Base-by-base conservation (phyloP, 2,888 invertebrate genomes). In the Marasmarcha lunaedactyla region DNA sequence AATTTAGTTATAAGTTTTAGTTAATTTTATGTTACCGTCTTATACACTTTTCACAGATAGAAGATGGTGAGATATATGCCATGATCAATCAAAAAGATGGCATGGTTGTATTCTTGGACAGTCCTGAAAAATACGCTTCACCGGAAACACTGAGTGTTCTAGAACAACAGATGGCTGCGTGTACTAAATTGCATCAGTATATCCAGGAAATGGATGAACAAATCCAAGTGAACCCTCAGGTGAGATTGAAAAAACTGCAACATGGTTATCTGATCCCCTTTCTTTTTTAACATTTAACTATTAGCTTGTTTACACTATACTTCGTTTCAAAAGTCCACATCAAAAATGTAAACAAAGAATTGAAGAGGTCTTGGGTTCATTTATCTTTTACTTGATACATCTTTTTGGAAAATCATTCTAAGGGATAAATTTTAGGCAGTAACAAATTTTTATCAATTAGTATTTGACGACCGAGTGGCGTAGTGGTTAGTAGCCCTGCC, bases 41-140 rank as follows among this genome's bases (percentile, higher is more conserved):
- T n/a, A n/a, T 20, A 7, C 20, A 7, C 20, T 20, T 36, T 44
- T 55, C 55, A 25, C 55, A 97, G 96, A 98, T 98, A 59, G 96
- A 97, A 79, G 95, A 96, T 67, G 93, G 94, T 40, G 96, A 97
- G 84, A 98, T 98, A 54, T 97, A 92, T 81, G 98, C 98, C 15
- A 93, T 94, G 57, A 97, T 98, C 50, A 97, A 97, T 81, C 95
- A 97, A 79, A 95, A 94, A 71, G 97, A 98, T 77, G 97, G 98
- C 10, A 98, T 98, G 97, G 97, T 98, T 11, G 88, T 95, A 39
- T 98, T 98, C 68, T 89, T 94, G 53, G 97, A 98, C 61, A 95
- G 94, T 70, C 97, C 97, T 7, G 97, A 97, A 66, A 96, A 95
- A 69, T 97, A 94, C 69, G 93, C 95, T 55, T 93, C 94, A 46